Base-by-base conservation (phyloP, 2,797 vertebrate genomes). In the Neosilurus hyrtlii region DNA sequence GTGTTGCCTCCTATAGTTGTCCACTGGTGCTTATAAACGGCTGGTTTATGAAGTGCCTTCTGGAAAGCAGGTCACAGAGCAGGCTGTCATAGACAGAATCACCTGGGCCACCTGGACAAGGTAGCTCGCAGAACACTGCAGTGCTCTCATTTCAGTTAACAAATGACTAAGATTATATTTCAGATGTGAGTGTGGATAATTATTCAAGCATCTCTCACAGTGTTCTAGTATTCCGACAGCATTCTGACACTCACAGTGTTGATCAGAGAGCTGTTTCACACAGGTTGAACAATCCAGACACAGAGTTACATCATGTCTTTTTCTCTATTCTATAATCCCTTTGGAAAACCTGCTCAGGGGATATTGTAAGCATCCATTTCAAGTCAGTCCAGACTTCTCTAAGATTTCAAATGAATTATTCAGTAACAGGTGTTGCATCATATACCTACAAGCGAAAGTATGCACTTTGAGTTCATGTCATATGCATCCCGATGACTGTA, bases 21-120 rank as follows among this genome's bases (percentile, higher is more conserved):
- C 98, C 86, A 99, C 97, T 81, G 98, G 98, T 87, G 96, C 96
- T 92, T 99, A 99, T 89, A 98, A 98, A 89, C 95, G 98, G 74
- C 95, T 97, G 20, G 96, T 99, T 87, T 99, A 98, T 83, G 98
- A 99, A 94, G 98, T 99, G 94, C 98, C 98, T 91, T 98, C 96
- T 88, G 98, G 98, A 92, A 99, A 96, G 91, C 97, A 96, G 89
- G 95, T 99, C 85, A 91, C 93, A 84, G 98, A 99, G 83, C 97
- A 97, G 91, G 85, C 95, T 83, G 92, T 95, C 76, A 96, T 99
- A 77, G 97, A 99, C 92, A 96, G 96, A 91, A 98, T 99, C 86
- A 99, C 98, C 0, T 99, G 98, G 98, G 96, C 98, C 82, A 96
- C 96, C 2, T 99, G 98, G 98, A 99, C 98, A 72, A 98, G 98